phyloP scores from a whole-genome alignment of 2,888 invertebrate genomes.

The Isoperla grammatica region DNA sequence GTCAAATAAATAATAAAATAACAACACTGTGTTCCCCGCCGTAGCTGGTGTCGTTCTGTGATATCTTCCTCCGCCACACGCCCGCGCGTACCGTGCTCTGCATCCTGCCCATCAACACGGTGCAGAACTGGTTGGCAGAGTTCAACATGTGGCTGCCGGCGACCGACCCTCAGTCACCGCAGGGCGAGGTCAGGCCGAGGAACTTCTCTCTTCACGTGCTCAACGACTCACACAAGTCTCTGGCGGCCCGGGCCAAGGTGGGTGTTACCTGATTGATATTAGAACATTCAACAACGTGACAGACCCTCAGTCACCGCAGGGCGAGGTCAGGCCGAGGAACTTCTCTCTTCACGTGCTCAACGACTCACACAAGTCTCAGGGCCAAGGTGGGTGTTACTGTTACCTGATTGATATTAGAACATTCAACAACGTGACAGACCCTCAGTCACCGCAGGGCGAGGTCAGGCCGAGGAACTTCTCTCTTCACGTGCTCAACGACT shows the following conservation, averaged over 20 bases:
- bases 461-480: no score
- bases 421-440: no score
- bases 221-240: conserved; percentile 91
- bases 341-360: conserved; percentile 88
- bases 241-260: conserved; percentile 81
- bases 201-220: conserved; percentile 84
- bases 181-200: conserved; percentile 65
- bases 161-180: conserved; percentile 28
- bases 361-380: no score
- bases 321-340: conserved; percentile 67
- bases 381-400: no score
- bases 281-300: conserved; percentile 37
- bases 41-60: conserved; percentile 87
- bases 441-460: no score
- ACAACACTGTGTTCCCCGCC: conserved; percentile 10
- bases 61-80: conserved; percentile 90
- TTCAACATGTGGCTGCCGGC: conserved; percentile 96
- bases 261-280: no score
- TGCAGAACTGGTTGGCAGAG: conserved; percentile 97
- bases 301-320: conserved; percentile 53
- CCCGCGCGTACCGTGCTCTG: conserved; percentile 83
- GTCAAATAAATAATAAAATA: background rate
- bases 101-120: conserved; percentile 97
- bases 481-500: no score
- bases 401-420: no score